Evolutionary conservation across 2,797 vertebrate genomes (phyloP), one percentile per base, ranked within the genome.

Genomic region (Acanthurus tractus): DNA sequence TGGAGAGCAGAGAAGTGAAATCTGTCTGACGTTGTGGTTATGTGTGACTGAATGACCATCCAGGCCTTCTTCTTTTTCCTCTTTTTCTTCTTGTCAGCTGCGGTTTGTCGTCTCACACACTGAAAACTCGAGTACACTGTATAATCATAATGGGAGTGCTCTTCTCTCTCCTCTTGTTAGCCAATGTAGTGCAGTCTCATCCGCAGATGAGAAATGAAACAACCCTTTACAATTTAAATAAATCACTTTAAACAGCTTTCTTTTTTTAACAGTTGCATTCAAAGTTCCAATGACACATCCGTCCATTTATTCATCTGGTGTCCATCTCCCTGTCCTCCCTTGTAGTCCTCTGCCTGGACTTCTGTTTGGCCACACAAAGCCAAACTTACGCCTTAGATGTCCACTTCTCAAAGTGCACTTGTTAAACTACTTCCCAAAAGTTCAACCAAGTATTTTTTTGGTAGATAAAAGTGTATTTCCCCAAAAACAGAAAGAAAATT

Each of bases 151-250:
- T 63, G 67, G 70, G 76, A 79, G 77, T 62, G 66, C 83, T 86
- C 79, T 67, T 83, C 72, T 85, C 87, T 84, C 71, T 88, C 66
- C 84, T 83, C 36, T 4, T 68, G 61, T 90, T 89, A 91, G 91
- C 88, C 91, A 89, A 90, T 86, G 86, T 95, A 95, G 94, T 95
- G 95, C 95, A 95, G 90, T 87, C 87, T 93, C 89, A 88, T 94
- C 86, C 78, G 78, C 76, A 79, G 88, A 91, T 84, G 88, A 92
- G 88, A 88, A 90, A 87, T 84, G 67, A 86, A 92, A 89, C 89
- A 88, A 89, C 89, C 88, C 83, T 91, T 90, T 78, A 89, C 82
- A 89, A 82, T 89, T 94, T 92, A 92, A 94, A 93, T 92, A 93
- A 91, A 93, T 85, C 82, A 83, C 80, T 88, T 89, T 81, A 78